phyloP scores from a whole-genome alignment of 2,888 invertebrate genomes.

The Netelia inedita region DNA sequence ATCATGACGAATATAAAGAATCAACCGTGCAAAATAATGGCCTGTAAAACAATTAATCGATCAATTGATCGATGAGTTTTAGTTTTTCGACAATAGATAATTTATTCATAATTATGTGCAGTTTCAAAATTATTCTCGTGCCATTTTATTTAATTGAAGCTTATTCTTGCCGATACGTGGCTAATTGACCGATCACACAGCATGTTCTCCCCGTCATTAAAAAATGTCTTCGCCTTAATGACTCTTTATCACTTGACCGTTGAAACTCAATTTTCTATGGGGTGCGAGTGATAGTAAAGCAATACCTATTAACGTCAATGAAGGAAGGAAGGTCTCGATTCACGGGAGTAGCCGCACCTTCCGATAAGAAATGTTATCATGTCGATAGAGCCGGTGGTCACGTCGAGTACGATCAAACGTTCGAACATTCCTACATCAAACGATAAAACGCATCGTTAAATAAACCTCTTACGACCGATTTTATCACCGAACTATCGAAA shows the following conservation, averaged over 20 bases:
- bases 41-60: too few relatives aligned
- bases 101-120: not conserved
- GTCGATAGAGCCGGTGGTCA: not conserved
- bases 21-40: too few relatives aligned
- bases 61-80: not conserved
- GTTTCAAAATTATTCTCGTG: not conserved
- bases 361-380: not conserved
- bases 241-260: not conserved
- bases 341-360: not conserved
- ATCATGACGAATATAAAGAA: not conserved
- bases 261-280: not conserved
- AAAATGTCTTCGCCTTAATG: not conserved
- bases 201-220: not conserved
- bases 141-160: not conserved
- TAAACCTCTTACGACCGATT: not conserved
- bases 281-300: not conserved
- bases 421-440: not conserved
- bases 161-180: not conserved
- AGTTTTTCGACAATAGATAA: conserved; percentile 3
- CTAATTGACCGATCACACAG: too few relatives aligned
- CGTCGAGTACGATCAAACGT: not conserved
- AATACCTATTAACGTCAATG: conserved; percentile 1
- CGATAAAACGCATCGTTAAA: not conserved
- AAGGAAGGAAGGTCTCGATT: not conserved
- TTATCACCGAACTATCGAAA: not conserved